Evolutionary conservation across 1,140 invertebrate genomes (phyloP), one percentile per base, ranked within the genome.

Genomic region (Drosophila asahinai): DNA sequence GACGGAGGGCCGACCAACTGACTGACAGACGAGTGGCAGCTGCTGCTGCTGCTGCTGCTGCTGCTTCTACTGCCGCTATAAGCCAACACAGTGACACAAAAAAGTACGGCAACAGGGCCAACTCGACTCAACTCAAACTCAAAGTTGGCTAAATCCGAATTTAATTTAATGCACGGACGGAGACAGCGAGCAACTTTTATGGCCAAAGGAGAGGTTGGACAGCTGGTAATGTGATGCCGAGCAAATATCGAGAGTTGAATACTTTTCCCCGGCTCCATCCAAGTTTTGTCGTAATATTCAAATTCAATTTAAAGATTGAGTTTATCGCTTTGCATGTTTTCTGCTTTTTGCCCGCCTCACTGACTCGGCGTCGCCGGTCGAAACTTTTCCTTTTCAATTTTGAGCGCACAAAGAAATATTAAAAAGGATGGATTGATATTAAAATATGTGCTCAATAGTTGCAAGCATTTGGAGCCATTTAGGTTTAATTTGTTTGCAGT

Each of bases 81-180:
- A 64, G 66, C 66, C 61, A 78, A 71, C 68, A 74, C 81, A 84
- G 66, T 90, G 81, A 63, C 71, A 77, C 65, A 71, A 49, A 90
- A 66, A 79, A 82, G 75, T 67, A 80, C 65, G 72, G 80, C 86
- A 84, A 80, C 75, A 72, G 45, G 71, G 70, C 59, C 49, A 68
- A 51, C 60, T 54, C 51, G 51, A 5, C 51, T 36, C 30, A 49
- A 54, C 65, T 54, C 58, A 60, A 72, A 82, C 81, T 83, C 79
- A 72, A 81, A 82, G 79, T 77, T 91, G 86, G 81, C 75, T 82
- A 86, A 90, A 90, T 90, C 82, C 78, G 73, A 90, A 90, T 90
- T 90, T 90, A 90, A 90, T 90, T 90, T 90, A 90, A 90, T 90
- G 86, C 86, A 90, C 86, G 86, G 83, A 86, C 75, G 86, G 86